Base-by-base conservation (phyloP, 1,140 invertebrate genomes). In the Euwallacea fornicatus region DNA sequence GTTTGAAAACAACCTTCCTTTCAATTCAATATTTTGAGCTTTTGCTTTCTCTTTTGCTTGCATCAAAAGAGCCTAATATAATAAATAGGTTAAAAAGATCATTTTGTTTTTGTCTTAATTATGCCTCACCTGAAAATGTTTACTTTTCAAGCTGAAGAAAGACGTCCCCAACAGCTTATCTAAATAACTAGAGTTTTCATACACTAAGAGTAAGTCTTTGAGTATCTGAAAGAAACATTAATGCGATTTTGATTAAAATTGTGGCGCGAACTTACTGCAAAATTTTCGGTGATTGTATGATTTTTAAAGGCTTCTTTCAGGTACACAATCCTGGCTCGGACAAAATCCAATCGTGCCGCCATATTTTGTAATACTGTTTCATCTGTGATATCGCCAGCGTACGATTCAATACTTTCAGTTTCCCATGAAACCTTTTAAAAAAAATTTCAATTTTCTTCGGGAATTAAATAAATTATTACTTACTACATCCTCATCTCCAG, bases 101-200 rank as follows among this genome's bases (percentile, higher is more conserved):
- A 33, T 33, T 33, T 33, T 33, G 21, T 33, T 4, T 1, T 60
- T 43, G 7, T 11, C 21, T 61, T 56, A 15, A 56, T 6, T 21
- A n/a, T n/a, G 42, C 9, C 33, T 61, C 7, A 72, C 71, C 74
- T 81, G 79, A 73, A 80, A 82, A 72, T 81, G 80, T 58, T 73
- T 76, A 62, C 80, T 81, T 67, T 78, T 77, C 33, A 78, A 72
- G 59, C 78, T 81, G 78, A 96, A 96, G 82, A 93, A 94, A 0
- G 89, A 88, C 0, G 93, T 94, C 47, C 90, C 91, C 85, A 96
- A 90, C 6, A 94, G 81, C 74, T 90, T 89, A 80, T 95, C 93
- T 79, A 96, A 85, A 74, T 89, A 93, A 64, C 92, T 88, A 75
- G 92, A 94, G 80, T 94, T 92, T 81, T 94, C 94, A 77, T 95